Conservation (phyloP, 2,797 vertebrate species). For the Myripristis murdjan region DNA sequence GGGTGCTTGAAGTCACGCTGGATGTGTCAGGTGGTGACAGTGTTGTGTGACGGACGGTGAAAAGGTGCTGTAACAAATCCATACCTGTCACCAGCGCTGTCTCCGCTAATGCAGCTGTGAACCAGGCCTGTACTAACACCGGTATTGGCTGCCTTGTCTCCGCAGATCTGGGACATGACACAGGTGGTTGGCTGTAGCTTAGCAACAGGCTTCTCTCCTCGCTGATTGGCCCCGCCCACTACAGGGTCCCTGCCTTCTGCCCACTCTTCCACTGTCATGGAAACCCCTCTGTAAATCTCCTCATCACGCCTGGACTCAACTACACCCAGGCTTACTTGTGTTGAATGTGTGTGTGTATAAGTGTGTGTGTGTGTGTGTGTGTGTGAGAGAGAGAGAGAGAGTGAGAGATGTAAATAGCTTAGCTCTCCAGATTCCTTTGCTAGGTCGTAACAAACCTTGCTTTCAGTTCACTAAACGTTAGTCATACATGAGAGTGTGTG, state of each 20-base stretch:
- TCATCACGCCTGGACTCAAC: conserved; percentile 50
- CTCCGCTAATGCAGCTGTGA: background rate
- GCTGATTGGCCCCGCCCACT: conserved; percentile 83
- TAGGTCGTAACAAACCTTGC: conserved; percentile 26
- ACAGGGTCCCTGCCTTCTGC: conserved; percentile 24
- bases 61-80: background rate
- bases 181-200: conserved; percentile 96
- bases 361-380: conserved; percentile 6
- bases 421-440: conserved; percentile 32
- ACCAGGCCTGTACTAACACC: background rate
- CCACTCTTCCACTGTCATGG: conserved; percentile 70
- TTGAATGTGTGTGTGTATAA: conserved; percentile 10
- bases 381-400: conserved; percentile 7
- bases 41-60: too few species aligned
- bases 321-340: conserved; percentile 42
- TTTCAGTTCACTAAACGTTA: conserved; percentile 39
- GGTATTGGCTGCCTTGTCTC: conserved; percentile 59
- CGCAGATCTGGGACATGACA: conserved; percentile 97
- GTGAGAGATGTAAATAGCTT: background rate
- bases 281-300: conserved; percentile 72
- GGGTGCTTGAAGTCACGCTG: background rate
- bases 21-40: too few species aligned
- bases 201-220: conserved; percentile 93
- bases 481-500: conserved; percentile 25
- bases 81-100: background rate